Conservation (phyloP, 2,888 invertebrate genomes). For the Orthosia incerta region DNA sequence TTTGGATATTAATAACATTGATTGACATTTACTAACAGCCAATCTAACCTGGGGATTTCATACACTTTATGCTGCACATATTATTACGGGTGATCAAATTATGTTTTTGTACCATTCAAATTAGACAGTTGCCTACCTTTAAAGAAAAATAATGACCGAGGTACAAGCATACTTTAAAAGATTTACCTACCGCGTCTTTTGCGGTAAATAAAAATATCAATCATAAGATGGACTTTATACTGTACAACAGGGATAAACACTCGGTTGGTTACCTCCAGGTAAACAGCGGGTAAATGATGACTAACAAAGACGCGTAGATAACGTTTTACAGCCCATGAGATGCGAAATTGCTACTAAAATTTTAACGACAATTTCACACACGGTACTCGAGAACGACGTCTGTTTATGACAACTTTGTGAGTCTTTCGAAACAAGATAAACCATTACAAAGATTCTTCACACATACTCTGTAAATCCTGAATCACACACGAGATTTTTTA, state of each 20-base stretch:
- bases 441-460: constrained; percentile 23
- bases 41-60: constrained; percentile 11
- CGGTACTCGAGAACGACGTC: constrained; percentile 59
- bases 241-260: constrained; percentile 37
- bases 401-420: constrained; percentile 36
- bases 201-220: constrained; percentile 23
- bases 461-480: constrained; percentile 67
- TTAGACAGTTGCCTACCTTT: constrained; percentile 20
- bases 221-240: constrained; percentile 36
- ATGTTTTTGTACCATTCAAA: constrained; percentile 50
- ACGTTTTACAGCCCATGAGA: constrained; percentile 73
- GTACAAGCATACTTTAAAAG: constrained; percentile 13
- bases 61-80: constrained; percentile 33
- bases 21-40: constrained; percentile 38
- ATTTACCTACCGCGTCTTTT: neutral
- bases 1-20: constrained; percentile 19
- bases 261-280: constrained; percentile 53
- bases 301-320: constrained; percentile 74
- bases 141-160: constrained; percentile 31
- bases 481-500: constrained; percentile 68
- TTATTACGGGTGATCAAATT: constrained; percentile 58
- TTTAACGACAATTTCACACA: constrained; percentile 76
- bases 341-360: constrained; percentile 78
- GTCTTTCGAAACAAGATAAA: constrained; percentile 18
- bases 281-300: constrained; percentile 62